Evolutionary conservation across 2,797 vertebrate genomes (phyloP).

Genomic region (Gallinago solitaria): DNA sequence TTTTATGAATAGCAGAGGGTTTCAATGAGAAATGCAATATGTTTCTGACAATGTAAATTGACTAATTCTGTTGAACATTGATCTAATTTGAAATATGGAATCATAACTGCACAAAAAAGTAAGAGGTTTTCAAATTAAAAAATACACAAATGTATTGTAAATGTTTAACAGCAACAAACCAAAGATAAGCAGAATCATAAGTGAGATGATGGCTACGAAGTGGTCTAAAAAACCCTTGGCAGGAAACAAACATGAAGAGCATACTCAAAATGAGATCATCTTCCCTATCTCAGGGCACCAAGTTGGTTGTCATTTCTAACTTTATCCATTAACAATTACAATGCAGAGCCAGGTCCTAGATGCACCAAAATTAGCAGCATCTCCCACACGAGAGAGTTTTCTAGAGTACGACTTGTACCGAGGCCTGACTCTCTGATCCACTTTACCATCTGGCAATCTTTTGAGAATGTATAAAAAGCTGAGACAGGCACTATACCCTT

Average conservation of each 20-base stretch:
- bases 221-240: neutral
- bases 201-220: neutral
- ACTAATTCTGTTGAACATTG: neutral
- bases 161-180: neutral
- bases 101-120: neutral
- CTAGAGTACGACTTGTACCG: neutral
- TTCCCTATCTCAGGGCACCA: neutral
- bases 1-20: neutral
- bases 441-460: conserved; percentile 1
- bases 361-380: neutral
- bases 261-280: neutral
- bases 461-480: neutral
- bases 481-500: neutral
- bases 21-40: neutral
- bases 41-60: neutral
- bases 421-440: neutral
- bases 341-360: neutral
- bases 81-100: neutral
- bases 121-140: neutral
- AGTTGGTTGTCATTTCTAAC: neutral
- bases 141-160: neutral
- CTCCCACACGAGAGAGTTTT: neutral
- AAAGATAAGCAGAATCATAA: neutral
- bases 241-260: neutral
- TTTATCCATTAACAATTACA: neutral